These are phyloP conservation scores for Lithobates sylvaticus DNA, from an alignment of 2,797 vertebrate species.

Conservation along the genomic window DNA sequence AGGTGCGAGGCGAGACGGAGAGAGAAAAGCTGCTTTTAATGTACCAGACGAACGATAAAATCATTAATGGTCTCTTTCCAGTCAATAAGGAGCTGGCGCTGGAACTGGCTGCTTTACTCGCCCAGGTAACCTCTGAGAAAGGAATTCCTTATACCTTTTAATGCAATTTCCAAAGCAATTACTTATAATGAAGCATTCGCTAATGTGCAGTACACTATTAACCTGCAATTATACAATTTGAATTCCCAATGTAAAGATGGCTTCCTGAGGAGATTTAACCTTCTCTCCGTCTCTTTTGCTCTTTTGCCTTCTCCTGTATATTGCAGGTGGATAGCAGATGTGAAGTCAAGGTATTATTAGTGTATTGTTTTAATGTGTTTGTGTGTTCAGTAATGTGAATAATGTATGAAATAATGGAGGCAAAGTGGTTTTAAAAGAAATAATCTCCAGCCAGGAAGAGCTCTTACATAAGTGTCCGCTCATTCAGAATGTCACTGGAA, in stretches of 20 bases:
- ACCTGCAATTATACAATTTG: slow-evolving; percentile 61
- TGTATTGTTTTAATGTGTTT: slow-evolving; percentile 53
- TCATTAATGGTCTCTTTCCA: slow-evolving; percentile 91
- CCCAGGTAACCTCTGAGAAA: slow-evolving; percentile 84
- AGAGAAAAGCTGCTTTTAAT: slow-evolving; percentile 92
- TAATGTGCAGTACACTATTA: slow-evolving; percentile 53
- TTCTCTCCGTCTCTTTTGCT: slow-evolving; percentile 34
- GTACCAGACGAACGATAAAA: slow-evolving; percentile 94
- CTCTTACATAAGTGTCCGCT: slow-evolving; percentile 19
- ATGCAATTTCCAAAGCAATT: slow-evolving; percentile 56
- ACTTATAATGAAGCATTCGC: slow-evolving; percentile 55
- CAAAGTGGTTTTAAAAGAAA: slow-evolving; percentile 39
- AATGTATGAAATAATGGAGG: slow-evolving; percentile 49
- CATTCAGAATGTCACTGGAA: background rate
- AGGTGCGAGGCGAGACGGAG: slow-evolving; percentile 91
- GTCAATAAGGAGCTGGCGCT: slow-evolving; percentile 96
- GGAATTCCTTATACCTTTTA: slow-evolving; percentile 47
- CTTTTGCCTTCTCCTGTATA: slow-evolving; percentile 21
- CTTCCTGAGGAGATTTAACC: slow-evolving; percentile 45
- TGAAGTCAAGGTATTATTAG: slow-evolving; percentile 49
- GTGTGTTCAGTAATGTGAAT: slow-evolving; percentile 49
- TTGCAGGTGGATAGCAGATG: slow-evolving; percentile 53
- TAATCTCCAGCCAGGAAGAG: slow-evolving; percentile 1
- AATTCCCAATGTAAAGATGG: slow-evolving; percentile 42
- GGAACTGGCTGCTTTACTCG: slow-evolving; percentile 93